phyloP scores from a whole-genome alignment of 2,113 vertebrate species.

The Struthio camelus region DNA sequence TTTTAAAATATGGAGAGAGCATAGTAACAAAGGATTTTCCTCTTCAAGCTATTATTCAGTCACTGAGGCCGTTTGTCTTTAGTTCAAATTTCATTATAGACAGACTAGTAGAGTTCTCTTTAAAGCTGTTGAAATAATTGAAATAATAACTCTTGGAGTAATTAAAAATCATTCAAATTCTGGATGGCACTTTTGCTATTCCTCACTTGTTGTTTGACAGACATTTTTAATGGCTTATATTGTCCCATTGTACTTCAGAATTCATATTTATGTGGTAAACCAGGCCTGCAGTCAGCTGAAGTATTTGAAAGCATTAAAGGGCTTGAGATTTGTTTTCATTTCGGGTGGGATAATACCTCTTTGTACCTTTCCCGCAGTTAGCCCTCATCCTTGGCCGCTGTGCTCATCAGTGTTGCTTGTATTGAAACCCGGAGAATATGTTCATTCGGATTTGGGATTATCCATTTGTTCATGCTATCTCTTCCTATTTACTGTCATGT shows the following conservation, averaged over 20 bases:
- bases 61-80: background rate
- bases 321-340: background rate
- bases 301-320: background rate
- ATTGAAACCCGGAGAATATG: background rate
- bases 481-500: background rate
- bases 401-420: background rate
- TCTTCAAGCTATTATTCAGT: background rate
- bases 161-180: background rate
- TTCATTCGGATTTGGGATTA: background rate
- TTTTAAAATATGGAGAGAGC: background rate
- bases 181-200: background rate
- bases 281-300: background rate
- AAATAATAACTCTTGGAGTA: background rate
- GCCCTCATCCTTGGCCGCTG: background rate
- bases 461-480: background rate
- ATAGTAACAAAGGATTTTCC: background rate
- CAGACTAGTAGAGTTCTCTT: background rate
- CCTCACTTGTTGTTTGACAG: background rate
- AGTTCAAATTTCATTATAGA: background rate
- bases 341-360: background rate
- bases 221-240: background rate
- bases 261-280: background rate
- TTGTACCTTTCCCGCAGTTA: background rate
- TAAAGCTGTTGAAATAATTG: background rate
- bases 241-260: background rate